These are phyloP conservation scores for Embidobia sp. DNA, from an alignment of 2,888 invertebrate species.

Conservation along the genomic window DNA sequence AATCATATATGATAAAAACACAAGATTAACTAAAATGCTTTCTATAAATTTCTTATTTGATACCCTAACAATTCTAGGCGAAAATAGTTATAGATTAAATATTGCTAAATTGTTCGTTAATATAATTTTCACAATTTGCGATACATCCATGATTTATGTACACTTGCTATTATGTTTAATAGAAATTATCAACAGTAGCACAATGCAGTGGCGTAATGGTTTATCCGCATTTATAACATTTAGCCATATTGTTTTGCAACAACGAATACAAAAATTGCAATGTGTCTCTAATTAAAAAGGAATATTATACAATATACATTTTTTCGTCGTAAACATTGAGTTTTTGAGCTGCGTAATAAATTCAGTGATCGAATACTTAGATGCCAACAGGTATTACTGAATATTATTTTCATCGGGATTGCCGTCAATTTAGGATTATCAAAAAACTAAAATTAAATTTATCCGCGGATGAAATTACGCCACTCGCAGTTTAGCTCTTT, in stretches of 20 bases:
- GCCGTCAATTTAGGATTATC: not conserved
- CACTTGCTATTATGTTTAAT: slow-evolving; percentile 29
- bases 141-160: slow-evolving; percentile 27
- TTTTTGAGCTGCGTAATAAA: too few relatives aligned
- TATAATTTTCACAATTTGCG: slow-evolving; percentile 11
- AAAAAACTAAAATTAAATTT: slow-evolving; percentile 1
- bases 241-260: too few relatives aligned
- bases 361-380: too few relatives aligned
- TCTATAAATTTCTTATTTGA: too few relatives aligned
- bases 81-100: slow-evolving; percentile 11
- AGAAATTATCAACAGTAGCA: slow-evolving; percentile 42
- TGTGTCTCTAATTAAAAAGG: too few relatives aligned
- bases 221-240: slow-evolving; percentile 11
- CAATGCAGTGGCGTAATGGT: slow-evolving; percentile 31
- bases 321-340: too few relatives aligned
- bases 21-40: too few relatives aligned
- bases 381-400: too few relatives aligned
- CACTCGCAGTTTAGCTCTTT: slow-evolving; percentile 38
- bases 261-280: too few relatives aligned
- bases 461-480: slow-evolving; percentile 28
- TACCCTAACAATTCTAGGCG: slow-evolving; percentile 6
- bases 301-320: too few relatives aligned
- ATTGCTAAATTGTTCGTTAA: slow-evolving; percentile 15
- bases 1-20: too few relatives aligned
- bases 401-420: too few relatives aligned